These are phyloP conservation scores for Masnerella sp. DNA, from an alignment of 2,888 invertebrate genomes.

Conservation along the genomic window DNA sequence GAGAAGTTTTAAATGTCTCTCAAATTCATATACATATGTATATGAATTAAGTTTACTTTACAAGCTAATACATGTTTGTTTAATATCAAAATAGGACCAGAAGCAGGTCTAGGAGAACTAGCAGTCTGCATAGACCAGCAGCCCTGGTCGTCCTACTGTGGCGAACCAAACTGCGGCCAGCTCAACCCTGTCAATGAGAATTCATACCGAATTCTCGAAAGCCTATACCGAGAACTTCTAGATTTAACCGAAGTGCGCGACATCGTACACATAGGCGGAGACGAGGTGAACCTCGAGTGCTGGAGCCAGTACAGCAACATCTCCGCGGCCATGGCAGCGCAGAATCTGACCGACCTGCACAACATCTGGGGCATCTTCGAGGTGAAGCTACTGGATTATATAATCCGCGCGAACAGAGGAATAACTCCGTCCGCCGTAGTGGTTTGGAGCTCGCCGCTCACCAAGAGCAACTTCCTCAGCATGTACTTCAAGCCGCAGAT, in stretches of 20 bases:
- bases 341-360: constrained; percentile 87
- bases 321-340: constrained; percentile 79
- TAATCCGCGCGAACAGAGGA: constrained; percentile 82
- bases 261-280: constrained; percentile 90
- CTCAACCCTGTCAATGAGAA: constrained; percentile 89
- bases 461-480: constrained; percentile 84
- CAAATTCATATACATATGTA: too few species aligned
- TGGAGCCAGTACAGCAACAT: constrained; percentile 81
- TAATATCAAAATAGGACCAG: constrained; percentile 78
- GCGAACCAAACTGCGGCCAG: constrained; percentile 93
- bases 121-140: constrained; percentile 89
- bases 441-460: constrained; percentile 88
- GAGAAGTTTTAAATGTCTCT: too few species aligned
- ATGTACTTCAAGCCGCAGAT: constrained; percentile 86
- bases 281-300: constrained; percentile 89
- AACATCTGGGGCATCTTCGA: constrained; percentile 90
- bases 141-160: constrained; percentile 89
- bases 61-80: too few species aligned
- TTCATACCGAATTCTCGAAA: constrained; percentile 85
- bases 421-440: constrained; percentile 80
- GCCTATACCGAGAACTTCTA: constrained; percentile 86
- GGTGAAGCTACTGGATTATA: constrained; percentile 81
- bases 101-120: constrained; percentile 86
- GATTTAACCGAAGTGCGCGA: constrained; percentile 87
- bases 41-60: too few species aligned